These are phyloP conservation scores for Equus przewalskii DNA, from an alignment of 2,113 vertebrate species.

Conservation along the genomic window DNA sequence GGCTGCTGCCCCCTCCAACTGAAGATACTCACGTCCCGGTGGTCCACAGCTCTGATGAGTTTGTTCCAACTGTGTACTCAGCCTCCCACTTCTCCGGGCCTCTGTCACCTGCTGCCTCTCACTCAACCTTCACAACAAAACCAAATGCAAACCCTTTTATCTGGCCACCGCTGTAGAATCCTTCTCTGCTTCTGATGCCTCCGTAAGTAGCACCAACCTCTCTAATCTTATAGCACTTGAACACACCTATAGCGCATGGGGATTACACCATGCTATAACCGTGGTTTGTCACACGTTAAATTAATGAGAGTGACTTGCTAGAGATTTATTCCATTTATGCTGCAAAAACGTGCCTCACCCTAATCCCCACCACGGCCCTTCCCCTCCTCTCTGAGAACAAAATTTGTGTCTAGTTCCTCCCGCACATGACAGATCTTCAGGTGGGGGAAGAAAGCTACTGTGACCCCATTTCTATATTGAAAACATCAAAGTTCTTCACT, in stretches of 20 bases:
- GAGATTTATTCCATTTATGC: accelerated
- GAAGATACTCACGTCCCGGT: no score
- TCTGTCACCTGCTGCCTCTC: background rate
- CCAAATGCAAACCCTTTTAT: background rate
- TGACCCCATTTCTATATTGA: background rate
- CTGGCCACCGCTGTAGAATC: background rate
- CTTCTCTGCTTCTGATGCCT: no score
- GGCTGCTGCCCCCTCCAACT: no score
- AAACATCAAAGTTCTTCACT: background rate
- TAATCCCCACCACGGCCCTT: background rate
- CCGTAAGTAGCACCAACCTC: no score
- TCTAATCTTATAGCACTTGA: background rate
- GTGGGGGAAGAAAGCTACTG: background rate
- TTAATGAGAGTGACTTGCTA: background rate
- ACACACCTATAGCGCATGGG: no score
- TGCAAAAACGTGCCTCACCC: accelerated
- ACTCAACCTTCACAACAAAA: background rate
- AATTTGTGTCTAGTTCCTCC: no score
- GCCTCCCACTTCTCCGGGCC: no score
- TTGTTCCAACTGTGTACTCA: no score
- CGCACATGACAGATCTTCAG: background rate
- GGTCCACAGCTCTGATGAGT: no score
- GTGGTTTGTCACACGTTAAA: background rate
- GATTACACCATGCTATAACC: background rate
- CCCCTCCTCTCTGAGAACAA: no score